These are phyloP conservation scores for Oscheius sp. DNA, from an alignment of 2,888 invertebrate species.

Conservation along the genomic window DNA sequence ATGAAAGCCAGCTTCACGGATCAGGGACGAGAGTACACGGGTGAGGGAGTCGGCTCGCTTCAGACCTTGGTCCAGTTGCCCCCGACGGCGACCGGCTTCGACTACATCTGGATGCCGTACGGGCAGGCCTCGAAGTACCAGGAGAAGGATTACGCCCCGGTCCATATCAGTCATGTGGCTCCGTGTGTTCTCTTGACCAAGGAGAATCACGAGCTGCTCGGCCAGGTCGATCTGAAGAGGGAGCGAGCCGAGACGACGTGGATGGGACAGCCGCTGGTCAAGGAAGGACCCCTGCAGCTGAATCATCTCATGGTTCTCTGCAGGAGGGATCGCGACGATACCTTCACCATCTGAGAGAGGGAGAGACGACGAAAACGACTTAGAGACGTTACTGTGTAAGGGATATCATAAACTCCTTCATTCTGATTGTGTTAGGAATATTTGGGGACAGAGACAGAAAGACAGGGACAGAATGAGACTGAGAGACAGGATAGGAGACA, in stretches of 20 bases:
- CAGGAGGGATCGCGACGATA: constrained; percentile 54
- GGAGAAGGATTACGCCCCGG: constrained; percentile 56
- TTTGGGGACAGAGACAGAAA: background rate
- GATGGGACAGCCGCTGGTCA: constrained; percentile 43
- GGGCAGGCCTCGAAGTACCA: constrained; percentile 46
- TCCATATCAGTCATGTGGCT: constrained; percentile 55
- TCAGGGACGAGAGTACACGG: constrained; percentile 49
- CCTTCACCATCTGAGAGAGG: constrained; percentile 52
- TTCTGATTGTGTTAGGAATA: background rate
- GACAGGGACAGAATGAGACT: too few relatives aligned
- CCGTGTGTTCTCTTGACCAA: constrained; percentile 54
- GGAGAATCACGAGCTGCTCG: constrained; percentile 41
- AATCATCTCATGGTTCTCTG: constrained; percentile 55
- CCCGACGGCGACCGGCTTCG: constrained; percentile 52
- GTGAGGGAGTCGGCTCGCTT: constrained; percentile 50
- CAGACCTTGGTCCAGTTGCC: constrained; percentile 52
- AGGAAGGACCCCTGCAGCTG: constrained; percentile 50
- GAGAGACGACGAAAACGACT: background rate
- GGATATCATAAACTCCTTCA: background rate
- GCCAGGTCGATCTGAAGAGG: constrained; percentile 57
- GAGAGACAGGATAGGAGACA: too few relatives aligned
- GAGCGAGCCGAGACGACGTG: constrained; percentile 50
- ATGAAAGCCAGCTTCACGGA: constrained; percentile 57
- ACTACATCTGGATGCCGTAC: constrained; percentile 57
- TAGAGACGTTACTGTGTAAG: constrained; percentile 5